A percentile compares a stretch with the other conserved stretches of the same genome.
Evolutionary conservation across 2,888 invertebrate genomes (phyloP).

Genomic region (Brachylomia viminalis): DNA sequence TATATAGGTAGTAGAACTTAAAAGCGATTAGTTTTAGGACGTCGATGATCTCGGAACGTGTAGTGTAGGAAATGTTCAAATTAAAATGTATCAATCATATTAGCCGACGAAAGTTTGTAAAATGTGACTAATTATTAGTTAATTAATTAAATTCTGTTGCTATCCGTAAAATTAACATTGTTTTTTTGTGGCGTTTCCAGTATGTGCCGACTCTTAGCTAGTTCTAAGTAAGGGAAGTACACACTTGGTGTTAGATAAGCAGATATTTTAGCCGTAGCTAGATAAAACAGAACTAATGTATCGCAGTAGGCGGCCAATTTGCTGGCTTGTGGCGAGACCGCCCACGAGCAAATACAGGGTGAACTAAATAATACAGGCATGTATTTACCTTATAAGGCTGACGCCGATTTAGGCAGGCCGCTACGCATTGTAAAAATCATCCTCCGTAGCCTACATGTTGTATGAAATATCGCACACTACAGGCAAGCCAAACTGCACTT

Average conservation of each 20-base stretch:
- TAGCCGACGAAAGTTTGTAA: no score
- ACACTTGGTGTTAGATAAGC: conserved; percentile 24
- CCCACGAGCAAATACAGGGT: conserved; percentile 24
- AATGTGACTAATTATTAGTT: background rate
- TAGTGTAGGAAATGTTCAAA: background rate
- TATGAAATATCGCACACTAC: background rate
- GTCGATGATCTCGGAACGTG: background rate
- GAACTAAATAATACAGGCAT: background rate
- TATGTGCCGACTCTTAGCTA: background rate
- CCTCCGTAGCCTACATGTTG: background rate
- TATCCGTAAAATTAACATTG: no score
- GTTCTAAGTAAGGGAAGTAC: conserved; percentile 11
- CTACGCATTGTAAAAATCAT: background rate
- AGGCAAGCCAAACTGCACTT: no score
- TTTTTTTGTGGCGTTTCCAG: background rate
- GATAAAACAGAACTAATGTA: conserved; percentile 52
- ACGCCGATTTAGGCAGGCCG: background rate
- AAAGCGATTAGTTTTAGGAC: no score
- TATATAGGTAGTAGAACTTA: background rate
- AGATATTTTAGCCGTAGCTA: conserved; percentile 32
- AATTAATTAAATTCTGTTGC: background rate
- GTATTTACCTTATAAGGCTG: background rate
- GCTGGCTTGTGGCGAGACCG: conserved; percentile 37
- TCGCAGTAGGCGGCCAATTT: conserved; percentile 54
- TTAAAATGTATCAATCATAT: background rate